Conservation (phyloP, 2,113 vertebrate genomes). For the Scomber japonicus region DNA sequence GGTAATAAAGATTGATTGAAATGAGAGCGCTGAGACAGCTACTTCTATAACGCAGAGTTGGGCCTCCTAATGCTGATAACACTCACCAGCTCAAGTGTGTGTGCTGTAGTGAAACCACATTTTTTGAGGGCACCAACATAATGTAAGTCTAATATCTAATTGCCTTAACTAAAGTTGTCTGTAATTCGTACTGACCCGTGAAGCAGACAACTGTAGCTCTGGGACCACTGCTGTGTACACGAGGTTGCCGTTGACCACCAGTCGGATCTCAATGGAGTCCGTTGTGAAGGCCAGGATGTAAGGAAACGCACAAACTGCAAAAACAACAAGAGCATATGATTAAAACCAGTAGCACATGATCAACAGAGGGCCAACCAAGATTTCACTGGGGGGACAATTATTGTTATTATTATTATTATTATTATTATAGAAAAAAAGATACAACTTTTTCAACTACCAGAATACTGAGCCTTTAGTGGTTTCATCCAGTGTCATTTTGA, state of each 20-base stretch:
- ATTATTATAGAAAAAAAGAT: no score
- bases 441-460: not conserved
- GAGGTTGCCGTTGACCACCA: constrained; percentile 98
- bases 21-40: constrained; percentile 56
- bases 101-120: constrained; percentile 4
- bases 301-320: constrained; percentile 96
- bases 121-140: not conserved
- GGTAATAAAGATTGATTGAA: constrained; percentile 70
- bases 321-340: not conserved
- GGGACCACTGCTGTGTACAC: constrained; percentile 98
- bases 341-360: not conserved
- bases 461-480: not conserved
- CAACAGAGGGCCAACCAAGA: not conserved
- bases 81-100: constrained; percentile 1
- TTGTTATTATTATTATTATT: no score
- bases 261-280: constrained; percentile 97
- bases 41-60: constrained; percentile 36
- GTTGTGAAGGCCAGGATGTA: constrained; percentile 98
- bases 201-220: constrained; percentile 93
- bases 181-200: constrained; percentile 88
- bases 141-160: not conserved
- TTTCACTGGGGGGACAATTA: not conserved
- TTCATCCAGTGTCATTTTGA: constrained; percentile 27
- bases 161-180: not conserved
- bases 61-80: constrained; percentile 4